Percentiles rank a stretch among this genome's conserved stretches.
Evolutionary conservation across 2,888 invertebrate species (phyloP).

Genomic region (Cephus sareptanus): DNA sequence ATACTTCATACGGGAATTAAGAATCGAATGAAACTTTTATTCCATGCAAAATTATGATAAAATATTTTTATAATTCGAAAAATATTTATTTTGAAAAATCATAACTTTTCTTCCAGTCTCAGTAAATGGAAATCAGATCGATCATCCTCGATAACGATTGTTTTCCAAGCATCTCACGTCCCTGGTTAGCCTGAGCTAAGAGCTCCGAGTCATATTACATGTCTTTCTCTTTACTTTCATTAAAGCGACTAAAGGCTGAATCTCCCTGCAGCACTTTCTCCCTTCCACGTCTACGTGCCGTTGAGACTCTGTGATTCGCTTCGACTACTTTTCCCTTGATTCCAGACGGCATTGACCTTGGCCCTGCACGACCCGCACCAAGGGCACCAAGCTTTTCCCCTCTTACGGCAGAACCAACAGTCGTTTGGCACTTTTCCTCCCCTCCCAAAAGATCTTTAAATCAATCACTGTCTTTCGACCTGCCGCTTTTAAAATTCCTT

Average conservation of each 20-base stretch:
- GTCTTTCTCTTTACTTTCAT: constrained; percentile 53
- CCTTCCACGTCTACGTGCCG: constrained; percentile 44
- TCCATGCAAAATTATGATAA: not conserved
- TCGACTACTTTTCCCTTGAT: not conserved
- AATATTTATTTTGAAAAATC: too few relatives aligned
- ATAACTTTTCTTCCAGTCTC: too few relatives aligned
- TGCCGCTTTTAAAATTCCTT: not conserved
- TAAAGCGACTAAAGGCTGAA: constrained; percentile 15
- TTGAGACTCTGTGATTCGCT: constrained; percentile 23
- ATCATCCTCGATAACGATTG: not conserved
- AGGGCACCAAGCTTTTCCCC: not conserved
- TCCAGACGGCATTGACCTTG: constrained; percentile 18
- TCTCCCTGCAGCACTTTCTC: constrained; percentile 52
- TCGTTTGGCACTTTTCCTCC: too few relatives aligned
- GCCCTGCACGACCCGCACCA: constrained; percentile 9
- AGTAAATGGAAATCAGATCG: too few relatives aligned
- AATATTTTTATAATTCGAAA: not conserved
- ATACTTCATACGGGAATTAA: not conserved
- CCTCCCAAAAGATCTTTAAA: not conserved
- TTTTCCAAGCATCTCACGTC: not conserved
- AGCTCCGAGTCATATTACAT: not conserved
- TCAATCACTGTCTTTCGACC: too few relatives aligned
- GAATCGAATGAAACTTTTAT: not conserved
- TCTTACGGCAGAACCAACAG: not conserved
- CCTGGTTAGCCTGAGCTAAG: not conserved